These are phyloP conservation scores for Calameuta pallipes DNA, from an alignment of 2,888 invertebrate species.

Conservation along the genomic window DNA sequence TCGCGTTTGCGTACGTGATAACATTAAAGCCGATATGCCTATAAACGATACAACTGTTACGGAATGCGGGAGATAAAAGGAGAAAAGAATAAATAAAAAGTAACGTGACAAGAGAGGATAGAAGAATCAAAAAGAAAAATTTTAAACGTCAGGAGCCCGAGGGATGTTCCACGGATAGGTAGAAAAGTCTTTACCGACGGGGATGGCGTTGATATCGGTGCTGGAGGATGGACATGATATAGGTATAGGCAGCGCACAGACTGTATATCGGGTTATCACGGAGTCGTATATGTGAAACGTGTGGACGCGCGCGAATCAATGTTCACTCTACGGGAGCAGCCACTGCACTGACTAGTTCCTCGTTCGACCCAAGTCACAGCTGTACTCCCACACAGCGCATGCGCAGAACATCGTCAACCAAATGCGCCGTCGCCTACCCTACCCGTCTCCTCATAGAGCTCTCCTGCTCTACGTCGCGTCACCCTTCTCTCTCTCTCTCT, in stretches of 20 bases:
- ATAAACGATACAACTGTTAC: neutral
- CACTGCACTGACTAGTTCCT: conserved; percentile 61
- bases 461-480: conserved; percentile 15
- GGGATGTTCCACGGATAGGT: neutral
- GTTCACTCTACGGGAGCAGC: conserved; percentile 58
- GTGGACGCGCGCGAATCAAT: conserved; percentile 27
- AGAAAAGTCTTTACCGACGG: neutral
- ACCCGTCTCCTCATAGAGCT: too few species aligned
- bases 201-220: neutral
- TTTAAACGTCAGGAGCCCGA: neutral
- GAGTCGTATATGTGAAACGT: neutral
- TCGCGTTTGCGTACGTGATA: neutral
- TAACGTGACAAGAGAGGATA: neutral
- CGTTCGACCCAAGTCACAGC: conserved; percentile 62
- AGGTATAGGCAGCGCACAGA: neutral
- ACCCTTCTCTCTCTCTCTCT: conserved; percentile 18
- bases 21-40: neutral
- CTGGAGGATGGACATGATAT: neutral
- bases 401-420: conserved; percentile 48
- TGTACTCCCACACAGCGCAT: conserved; percentile 55
- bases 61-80: neutral
- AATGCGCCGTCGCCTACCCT: conserved; percentile 52
- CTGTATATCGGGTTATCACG: neutral
- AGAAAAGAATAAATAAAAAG: neutral
- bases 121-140: neutral